Conservation (phyloP, 2,113 vertebrate genomes). For the Oncorhynchus nerka region DNA sequence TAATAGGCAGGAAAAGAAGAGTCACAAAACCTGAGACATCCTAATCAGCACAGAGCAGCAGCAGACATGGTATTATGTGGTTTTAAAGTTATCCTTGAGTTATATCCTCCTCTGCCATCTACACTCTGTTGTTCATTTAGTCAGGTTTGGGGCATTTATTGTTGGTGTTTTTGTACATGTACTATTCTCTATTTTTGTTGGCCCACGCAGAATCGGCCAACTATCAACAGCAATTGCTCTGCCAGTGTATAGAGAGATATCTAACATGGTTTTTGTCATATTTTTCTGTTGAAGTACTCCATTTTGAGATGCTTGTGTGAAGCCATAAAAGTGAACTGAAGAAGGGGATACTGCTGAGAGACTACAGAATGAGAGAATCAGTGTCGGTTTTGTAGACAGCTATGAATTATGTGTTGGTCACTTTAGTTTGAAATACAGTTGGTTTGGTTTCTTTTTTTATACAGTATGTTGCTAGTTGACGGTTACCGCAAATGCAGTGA, state of each 20-base stretch:
- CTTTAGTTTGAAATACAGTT: not conserved
- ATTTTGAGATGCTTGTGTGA: not conserved
- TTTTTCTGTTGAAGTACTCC: not conserved
- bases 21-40: not conserved
- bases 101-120: not conserved
- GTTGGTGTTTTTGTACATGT: not conserved
- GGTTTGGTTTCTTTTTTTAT: not conserved
- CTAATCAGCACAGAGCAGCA: not conserved
- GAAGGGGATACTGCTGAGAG: not conserved
- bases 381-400: not conserved
- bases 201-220: not conserved
- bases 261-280: not conserved
- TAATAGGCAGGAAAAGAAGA: not conserved
- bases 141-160: not conserved
- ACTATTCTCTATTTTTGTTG: not conserved
- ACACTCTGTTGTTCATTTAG: not conserved
- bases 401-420: not conserved
- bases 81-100: not conserved
- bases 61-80: not conserved
- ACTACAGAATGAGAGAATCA: too few species aligned
- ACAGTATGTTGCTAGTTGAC: not conserved
- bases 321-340: not conserved
- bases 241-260: not conserved
- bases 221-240: not conserved
- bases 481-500: not conserved